phyloP scores from a whole-genome alignment of 2,113 vertebrate genomes.

The Poicephalus gulielmi region DNA sequence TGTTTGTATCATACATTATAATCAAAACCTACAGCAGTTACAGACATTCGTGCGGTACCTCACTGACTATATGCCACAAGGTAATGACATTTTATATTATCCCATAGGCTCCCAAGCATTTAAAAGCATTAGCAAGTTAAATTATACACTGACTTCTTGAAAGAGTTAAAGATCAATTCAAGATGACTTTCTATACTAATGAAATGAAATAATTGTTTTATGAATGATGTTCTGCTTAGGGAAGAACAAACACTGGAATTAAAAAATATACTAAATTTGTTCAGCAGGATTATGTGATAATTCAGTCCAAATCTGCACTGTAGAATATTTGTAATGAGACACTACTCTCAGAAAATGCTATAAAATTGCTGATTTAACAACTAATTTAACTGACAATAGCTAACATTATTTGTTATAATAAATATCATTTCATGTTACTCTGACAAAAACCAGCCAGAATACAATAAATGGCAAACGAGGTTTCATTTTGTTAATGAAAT shows the following conservation, averaged over 20 bases:
- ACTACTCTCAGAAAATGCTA: not conserved
- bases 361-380: not conserved
- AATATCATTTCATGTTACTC: not conserved
- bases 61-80: not conserved
- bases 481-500: not conserved
- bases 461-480: not conserved
- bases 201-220: not conserved
- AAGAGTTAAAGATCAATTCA: not conserved
- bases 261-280: not conserved
- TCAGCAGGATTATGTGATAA: not conserved
- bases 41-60: not conserved
- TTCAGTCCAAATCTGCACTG: not conserved
- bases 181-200: not conserved
- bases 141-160: rapidly evolving
- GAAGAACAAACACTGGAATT: not conserved
- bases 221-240: not conserved
- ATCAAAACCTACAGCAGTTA: not conserved
- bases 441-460: not conserved
- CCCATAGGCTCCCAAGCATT: not conserved
- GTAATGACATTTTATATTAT: not conserved
- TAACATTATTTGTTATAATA: not conserved
- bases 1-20: not conserved
- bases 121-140: not conserved
- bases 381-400: not conserved
- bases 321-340: not conserved